phyloP scores from a whole-genome alignment of 2,113 vertebrate genomes.

The Lethenteron reissneri region DNA sequence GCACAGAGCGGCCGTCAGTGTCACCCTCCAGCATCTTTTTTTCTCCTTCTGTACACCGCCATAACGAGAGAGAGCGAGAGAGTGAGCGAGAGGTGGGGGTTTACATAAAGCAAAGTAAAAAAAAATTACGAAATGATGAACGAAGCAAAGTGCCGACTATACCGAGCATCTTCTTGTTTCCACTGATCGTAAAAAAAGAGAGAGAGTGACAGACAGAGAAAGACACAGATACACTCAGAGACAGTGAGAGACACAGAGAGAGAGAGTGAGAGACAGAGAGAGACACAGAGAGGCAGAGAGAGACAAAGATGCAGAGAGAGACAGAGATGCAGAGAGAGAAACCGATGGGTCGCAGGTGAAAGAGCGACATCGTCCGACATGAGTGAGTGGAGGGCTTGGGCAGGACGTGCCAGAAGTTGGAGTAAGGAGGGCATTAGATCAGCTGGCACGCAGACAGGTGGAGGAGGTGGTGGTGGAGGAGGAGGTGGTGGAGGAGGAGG shows the following conservation, averaged over 20 bases:
- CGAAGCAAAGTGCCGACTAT: no score
- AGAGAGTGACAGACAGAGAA: constrained; percentile 5
- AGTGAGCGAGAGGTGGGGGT: background rate
- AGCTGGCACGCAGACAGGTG: constrained; percentile 26
- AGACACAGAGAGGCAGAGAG: no score
- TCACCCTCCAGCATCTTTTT: no score
- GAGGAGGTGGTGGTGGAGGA: constrained; percentile 59
- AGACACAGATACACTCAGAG: background rate
- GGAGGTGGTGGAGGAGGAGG: constrained; percentile 60
- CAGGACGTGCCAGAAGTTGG: constrained; percentile 25
- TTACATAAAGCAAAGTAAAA: no score
- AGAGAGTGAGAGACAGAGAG: no score
- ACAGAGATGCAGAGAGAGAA: no score
- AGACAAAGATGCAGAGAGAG: no score
- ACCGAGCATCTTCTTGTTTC: no score
- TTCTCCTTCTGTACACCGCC: no score
- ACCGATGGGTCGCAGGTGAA: no score
- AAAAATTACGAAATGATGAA: no score
- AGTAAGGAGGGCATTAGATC: constrained; percentile 11
- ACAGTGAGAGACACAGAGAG: background rate
- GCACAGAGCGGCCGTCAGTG: no score
- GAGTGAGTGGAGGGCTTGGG: constrained; percentile 42
- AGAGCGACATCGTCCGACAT: background rate
- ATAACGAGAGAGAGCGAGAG: background rate
- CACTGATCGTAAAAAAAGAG: constrained; percentile 12